Percentiles rank a stretch among this genome's conserved stretches.
phyloP scores from a whole-genome alignment of 2,113 vertebrate species.

The Leptosomus discolor region DNA sequence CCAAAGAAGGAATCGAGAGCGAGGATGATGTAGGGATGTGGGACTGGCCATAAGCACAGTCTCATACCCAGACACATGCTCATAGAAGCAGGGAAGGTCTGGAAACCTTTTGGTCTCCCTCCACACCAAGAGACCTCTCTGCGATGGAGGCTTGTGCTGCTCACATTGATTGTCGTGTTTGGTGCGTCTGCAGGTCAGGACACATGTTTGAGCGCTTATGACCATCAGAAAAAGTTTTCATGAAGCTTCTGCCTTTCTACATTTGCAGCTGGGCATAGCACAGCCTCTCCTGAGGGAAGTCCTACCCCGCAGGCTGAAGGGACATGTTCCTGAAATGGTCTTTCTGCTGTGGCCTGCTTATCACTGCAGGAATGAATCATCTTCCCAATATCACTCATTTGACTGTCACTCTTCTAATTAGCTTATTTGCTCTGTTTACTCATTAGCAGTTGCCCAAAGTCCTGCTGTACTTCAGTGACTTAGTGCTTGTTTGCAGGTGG shows the following conservation, averaged over 20 bases:
- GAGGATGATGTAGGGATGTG: background rate
- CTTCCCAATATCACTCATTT: constrained; percentile 50
- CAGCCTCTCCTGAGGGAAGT: background rate
- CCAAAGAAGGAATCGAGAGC: background rate
- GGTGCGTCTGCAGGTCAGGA: background rate
- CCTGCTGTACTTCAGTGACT: constrained; percentile 36
- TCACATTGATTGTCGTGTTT: background rate
- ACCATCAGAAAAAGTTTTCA: background rate
- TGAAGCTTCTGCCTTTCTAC: background rate
- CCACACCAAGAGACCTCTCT: background rate
- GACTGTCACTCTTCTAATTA: constrained; percentile 71
- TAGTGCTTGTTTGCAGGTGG: background rate
- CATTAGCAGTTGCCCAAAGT: constrained; percentile 62
- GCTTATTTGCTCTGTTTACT: constrained; percentile 71
- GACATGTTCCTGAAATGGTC: background rate
- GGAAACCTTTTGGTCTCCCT: background rate
- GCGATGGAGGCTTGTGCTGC: background rate
- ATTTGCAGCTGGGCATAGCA: background rate
- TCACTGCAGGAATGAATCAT: constrained; percentile 33
- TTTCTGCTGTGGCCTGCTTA: background rate
- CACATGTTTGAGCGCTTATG: background rate
- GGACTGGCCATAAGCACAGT: background rate
- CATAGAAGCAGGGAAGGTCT: background rate
- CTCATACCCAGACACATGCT: background rate
- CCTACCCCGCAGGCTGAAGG: background rate